Conservation (phyloP, 2,113 vertebrate species). For the Terrapene triunguis region DNA sequence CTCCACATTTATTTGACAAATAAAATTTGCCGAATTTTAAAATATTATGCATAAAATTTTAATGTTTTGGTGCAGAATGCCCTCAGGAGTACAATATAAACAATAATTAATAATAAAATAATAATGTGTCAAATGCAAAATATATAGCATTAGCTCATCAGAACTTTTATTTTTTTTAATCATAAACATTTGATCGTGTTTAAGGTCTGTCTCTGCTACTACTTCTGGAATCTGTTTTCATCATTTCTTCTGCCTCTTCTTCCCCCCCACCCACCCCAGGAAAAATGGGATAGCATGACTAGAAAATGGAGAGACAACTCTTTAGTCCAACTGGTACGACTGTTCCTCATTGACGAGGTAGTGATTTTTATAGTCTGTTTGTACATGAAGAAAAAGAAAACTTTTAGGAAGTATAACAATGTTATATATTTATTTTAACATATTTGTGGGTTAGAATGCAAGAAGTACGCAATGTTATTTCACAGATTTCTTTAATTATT, state of each 20-base stretch:
- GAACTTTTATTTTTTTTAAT: not conserved
- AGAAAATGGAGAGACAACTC: conserved; percentile 96
- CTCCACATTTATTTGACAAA: too few relatives aligned
- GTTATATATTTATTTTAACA: not conserved
- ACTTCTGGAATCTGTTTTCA: not conserved
- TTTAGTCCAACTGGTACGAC: conserved; percentile 90
- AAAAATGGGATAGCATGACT: conserved; percentile 99
- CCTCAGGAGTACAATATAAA: not conserved
- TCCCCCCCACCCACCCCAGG: conserved; percentile 77
- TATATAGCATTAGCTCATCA: not conserved
- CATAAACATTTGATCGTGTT: not conserved
- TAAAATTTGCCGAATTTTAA: too few relatives aligned
- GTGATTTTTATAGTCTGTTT: conserved; percentile 19
- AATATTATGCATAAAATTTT: too few relatives aligned
- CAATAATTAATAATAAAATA: not conserved
- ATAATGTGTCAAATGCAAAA: not conserved
- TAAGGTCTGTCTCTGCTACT: not conserved
- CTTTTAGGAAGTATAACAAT: not conserved
- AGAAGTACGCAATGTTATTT: not conserved
- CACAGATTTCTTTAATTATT: not conserved
- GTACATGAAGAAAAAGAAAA: conserved; percentile 41
- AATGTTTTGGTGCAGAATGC: too few relatives aligned
- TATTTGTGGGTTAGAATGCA: not conserved
- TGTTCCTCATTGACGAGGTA: conserved; percentile 98
- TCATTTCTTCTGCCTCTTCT: not conserved